phyloP scores from a whole-genome alignment of 2,113 vertebrate species.

The Platichthys flesus region DNA sequence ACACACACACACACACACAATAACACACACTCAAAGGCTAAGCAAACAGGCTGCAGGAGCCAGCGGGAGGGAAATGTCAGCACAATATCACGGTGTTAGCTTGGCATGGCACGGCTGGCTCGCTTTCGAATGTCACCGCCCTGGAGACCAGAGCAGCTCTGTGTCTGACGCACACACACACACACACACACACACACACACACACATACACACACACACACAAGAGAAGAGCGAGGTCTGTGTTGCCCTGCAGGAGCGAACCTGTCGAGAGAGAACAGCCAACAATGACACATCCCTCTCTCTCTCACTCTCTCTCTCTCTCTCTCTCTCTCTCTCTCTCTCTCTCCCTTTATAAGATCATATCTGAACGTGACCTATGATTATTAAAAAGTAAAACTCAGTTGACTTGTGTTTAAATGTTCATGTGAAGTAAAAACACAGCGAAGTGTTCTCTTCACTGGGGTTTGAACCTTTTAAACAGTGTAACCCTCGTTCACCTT shows the following conservation, averaged over 20 bases:
- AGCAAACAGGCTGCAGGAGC: conserved; percentile 31
- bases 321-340: not conserved
- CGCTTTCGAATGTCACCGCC: conserved; percentile 71
- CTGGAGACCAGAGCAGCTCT: conserved; percentile 52
- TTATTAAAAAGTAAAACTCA: conserved; percentile 28
- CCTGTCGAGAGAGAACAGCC: conserved; percentile 11
- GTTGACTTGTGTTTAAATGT: too few species aligned
- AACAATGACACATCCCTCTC: conserved; percentile 10
- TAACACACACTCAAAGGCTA: conserved; percentile 19
- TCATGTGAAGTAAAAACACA: not conserved
- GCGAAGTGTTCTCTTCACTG: too few species aligned
- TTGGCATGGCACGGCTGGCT: conserved; percentile 39
- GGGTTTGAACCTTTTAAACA: too few species aligned
- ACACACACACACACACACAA: conserved; percentile 6
- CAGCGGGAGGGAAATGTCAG: conserved; percentile 74
- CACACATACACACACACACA: conserved; percentile 18
- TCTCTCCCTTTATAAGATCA: conserved; percentile 59
- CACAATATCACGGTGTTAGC: conserved; percentile 65
- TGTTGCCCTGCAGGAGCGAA: conserved; percentile 13
- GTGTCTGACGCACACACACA: conserved; percentile 6
- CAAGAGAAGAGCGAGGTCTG: conserved; percentile 8
- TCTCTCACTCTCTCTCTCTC: not conserved
- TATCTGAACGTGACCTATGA: conserved; percentile 58
- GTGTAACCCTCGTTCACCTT: too few species aligned
- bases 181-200: conserved; percentile 32